Base-by-base conservation (phyloP, 2,888 invertebrate species). In the Mylabris sibirica region DNA sequence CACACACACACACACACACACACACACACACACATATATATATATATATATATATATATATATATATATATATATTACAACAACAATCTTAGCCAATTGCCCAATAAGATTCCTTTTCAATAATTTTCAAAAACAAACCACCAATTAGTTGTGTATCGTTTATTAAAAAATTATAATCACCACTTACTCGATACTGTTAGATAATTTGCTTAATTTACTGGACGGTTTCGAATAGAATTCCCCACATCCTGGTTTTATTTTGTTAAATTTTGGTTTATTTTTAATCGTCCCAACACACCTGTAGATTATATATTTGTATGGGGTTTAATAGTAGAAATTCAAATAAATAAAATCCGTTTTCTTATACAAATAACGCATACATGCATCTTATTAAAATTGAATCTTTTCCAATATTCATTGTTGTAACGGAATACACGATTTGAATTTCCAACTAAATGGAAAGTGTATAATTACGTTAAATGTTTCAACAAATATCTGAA, bases 381-480 rank as follows among this genome's bases (percentile, higher is more conserved):
- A n/a, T 3, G 14, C 41, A 49, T 20, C 49, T 49, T 11, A 20
- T 49, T 49, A 11, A 22, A 49, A 49, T 20, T 20, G 49, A 49
- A 49, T 49, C 20, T 20, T 20, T 20, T 20, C 20, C 49, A 49
- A 20, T 49, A 20, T 20, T 49, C 20, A 49, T 20, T 20, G 49
- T 2, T 49, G 20, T 20, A 20, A 49, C 49, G 8, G 20, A 1
- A 20, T 20, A 49, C 12, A 20, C 20, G 5, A 11, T 49, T 49
- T 49, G 20, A 49, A 49, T 49, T 49, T 49, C n/a, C 4, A 20
- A 49, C 20, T 9, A 3, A 11, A 20, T 20, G 20, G 49, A 49
- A 49, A 49, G 49, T 49, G 9, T 49, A 12, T 49, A 49, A 49
- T 49, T 49, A 49, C 20, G 22, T 49, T 49, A 49, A 49, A 49